phyloP scores from a whole-genome alignment of 2,888 invertebrate species.

The Uropetala carovei region DNA sequence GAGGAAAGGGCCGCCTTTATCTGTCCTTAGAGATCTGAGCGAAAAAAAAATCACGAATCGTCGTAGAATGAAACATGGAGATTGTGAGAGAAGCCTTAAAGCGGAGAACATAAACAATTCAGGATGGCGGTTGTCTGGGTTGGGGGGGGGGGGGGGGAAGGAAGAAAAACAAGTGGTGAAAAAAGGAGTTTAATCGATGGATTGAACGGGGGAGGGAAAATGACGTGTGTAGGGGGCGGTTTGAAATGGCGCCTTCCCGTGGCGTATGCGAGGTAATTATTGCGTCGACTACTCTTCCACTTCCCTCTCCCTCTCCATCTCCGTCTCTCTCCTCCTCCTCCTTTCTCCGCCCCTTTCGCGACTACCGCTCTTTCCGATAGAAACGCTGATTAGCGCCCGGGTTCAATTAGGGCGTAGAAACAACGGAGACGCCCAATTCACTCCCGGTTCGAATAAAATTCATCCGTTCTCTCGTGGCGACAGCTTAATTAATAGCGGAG shows the following conservation, averaged over 20 bases:
- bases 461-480: not conserved
- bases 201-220: too few species aligned
- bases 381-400: not conserved
- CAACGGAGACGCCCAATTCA: constrained; percentile 17
- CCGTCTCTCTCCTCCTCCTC: too few species aligned
- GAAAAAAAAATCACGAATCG: not conserved
- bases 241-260: too few species aligned
- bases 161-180: too few species aligned
- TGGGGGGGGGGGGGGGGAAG: too few species aligned
- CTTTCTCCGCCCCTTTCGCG: not conserved
- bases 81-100: not conserved
- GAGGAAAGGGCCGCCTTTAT: not conserved
- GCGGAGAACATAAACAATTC: too few species aligned
- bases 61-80: not conserved
- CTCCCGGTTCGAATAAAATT: constrained; percentile 7
- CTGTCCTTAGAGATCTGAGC: not conserved
- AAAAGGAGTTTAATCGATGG: too few species aligned
- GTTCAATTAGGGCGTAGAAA: not conserved
- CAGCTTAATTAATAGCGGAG: not conserved
- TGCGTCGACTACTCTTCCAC: too few species aligned
- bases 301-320: too few species aligned
- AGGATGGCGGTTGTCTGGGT: too few species aligned
- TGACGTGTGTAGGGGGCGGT: too few species aligned
- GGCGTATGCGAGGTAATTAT: too few species aligned
- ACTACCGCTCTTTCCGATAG: not conserved